These are phyloP conservation scores for Penaeus japonicus DNA, from an alignment of 1,140 invertebrate species.

Conservation along the genomic window DNA sequence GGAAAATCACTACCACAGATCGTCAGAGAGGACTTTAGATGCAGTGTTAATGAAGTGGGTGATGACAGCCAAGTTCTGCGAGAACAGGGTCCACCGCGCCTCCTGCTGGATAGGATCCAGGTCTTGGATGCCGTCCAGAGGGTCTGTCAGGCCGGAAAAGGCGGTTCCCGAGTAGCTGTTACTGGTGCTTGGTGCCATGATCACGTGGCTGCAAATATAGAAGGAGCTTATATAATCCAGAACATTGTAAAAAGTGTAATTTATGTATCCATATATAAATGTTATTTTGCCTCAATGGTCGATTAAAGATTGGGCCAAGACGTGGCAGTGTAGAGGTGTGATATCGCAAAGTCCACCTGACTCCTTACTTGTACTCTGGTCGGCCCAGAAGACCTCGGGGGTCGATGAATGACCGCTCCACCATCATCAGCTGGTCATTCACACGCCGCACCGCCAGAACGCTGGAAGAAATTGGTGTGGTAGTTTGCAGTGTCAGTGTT, in stretches of 20 bases:
- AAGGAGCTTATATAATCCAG: too few relatives aligned
- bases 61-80: too few relatives aligned
- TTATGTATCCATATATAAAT: neutral
- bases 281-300: too few relatives aligned
- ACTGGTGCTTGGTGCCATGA: slow-evolving; percentile 63
- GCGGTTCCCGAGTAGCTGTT: slow-evolving; percentile 63
- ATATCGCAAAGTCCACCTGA: neutral
- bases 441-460: slow-evolving; percentile 63
- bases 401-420: slow-evolving; percentile 67
- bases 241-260: too few relatives aligned
- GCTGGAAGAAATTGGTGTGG: slow-evolving; percentile 52
- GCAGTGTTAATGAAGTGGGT: too few relatives aligned
- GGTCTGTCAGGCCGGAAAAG: slow-evolving; percentile 64
- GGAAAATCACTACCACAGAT: too few relatives aligned
- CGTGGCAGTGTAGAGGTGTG: too few relatives aligned
- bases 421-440: slow-evolving; percentile 67
- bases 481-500: too few relatives aligned
- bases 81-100: too few relatives aligned
- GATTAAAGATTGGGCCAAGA: too few relatives aligned
- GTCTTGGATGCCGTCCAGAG: slow-evolving; percentile 9
- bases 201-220: slow-evolving; percentile 62
- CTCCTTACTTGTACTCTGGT: slow-evolving; percentile 57
- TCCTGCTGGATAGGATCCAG: too few relatives aligned
- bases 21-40: too few relatives aligned
- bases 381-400: slow-evolving; percentile 64